Base-by-base conservation (phyloP, 1,140 invertebrate genomes). In the Drosophila asahinai region DNA sequence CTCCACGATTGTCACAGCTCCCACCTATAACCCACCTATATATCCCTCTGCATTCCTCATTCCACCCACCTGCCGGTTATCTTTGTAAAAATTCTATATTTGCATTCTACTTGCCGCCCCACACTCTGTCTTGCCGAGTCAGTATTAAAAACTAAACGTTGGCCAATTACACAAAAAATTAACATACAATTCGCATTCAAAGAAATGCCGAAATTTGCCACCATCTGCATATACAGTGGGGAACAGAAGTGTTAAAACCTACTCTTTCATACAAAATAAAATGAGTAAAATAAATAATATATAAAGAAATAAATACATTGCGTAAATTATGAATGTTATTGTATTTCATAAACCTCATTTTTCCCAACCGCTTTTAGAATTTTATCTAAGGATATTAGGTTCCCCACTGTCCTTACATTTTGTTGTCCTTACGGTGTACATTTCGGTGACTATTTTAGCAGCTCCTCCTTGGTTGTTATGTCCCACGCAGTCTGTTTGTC, bases 141-240 rank as follows among this genome's bases (percentile, higher is more conserved):
- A 74, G 54, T 72, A 65, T 86, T 86, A 55, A 86, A 86, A 84
- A 78, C 78, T 81, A 81, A 81, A 78, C 81, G 82, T 40, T 81
- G 64, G 45, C 57, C 83, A 86, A 86, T 86, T 86, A 79, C 78
- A 65, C 30, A 61, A 75, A 64, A 40, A 74, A 82, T 86, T 86
- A 71, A 61, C 82, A 86, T 79, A 86, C 45, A 73, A 60, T 52
- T 73, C 47, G 7, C 71, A 60, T 74, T 74, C 47, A 73, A 51
- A 61, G 68, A 61, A 74, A 59, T 71, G 17, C 42, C 43, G 27
- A 55, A 62, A 62, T 65, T 49, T 43, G 30, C 42, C 43, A 27
- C 25, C 54, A 66, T 54, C 54, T 63, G 59, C 65, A 71, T 61
- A 54, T 43, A 73, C 67, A 73, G 67, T 51, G 19, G 33, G 36